Conservation (phyloP, 2,113 vertebrate genomes). For the Hemiscyllium ocellatum region DNA sequence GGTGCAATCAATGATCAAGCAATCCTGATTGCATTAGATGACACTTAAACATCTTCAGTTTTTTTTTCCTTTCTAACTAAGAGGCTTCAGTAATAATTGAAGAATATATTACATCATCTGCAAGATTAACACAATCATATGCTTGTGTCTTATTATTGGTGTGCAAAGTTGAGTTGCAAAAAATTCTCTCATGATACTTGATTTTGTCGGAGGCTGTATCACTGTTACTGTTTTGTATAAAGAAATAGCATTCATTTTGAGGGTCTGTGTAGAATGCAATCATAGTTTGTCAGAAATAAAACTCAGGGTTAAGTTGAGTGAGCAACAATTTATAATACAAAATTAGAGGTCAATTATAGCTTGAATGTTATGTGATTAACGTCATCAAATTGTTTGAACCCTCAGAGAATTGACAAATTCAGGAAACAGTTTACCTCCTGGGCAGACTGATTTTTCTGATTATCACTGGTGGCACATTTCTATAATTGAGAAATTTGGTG, state of each 20-base stretch:
- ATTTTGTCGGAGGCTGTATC: neutral
- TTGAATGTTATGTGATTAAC: neutral
- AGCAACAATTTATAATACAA: neutral
- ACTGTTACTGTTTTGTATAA: neutral
- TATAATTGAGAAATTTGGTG: neutral
- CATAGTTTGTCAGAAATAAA: neutral
- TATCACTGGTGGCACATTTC: neutral
- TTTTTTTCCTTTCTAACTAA: neutral
- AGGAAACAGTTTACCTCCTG: neutral
- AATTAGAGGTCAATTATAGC: neutral
- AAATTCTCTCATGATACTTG: neutral
- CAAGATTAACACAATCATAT: neutral
- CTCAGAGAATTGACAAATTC: neutral
- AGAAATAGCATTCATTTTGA: neutral
- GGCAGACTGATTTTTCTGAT: neutral
- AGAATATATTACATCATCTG: neutral
- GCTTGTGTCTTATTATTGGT: neutral
- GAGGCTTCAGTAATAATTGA: neutral
- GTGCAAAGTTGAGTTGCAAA: neutral
- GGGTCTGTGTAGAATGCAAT: neutral
- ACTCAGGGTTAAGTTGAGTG: slow-evolving; percentile 18
- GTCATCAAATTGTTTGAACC: neutral
- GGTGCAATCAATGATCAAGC: slow-evolving; percentile 44
- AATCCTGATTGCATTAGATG: slow-evolving; percentile 42
- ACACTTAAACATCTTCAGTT: slow-evolving; percentile 40